Evolutionary conservation across 2,113 vertebrate genomes (phyloP).

Genomic region (Corythaeola cristata): DNA sequence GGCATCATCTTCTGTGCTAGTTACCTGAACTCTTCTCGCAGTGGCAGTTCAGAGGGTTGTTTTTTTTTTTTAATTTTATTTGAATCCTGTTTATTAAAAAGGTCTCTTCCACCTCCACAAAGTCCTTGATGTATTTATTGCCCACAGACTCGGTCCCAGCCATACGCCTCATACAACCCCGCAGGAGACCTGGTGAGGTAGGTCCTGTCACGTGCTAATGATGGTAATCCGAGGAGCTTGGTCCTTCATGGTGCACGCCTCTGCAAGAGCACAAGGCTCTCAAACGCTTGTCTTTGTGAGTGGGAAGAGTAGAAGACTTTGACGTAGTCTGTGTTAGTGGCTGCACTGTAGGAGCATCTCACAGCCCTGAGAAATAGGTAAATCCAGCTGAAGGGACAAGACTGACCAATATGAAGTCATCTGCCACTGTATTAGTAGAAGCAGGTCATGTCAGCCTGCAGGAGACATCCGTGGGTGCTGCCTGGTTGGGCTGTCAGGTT

Average conservation of each 20-base stretch:
- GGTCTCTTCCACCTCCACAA: constrained; percentile 73
- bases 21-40: constrained; percentile 68
- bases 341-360: not conserved
- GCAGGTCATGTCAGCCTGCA: not conserved
- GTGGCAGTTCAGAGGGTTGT: constrained; percentile 66
- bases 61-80: constrained; percentile 65
- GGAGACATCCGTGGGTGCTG: not conserved
- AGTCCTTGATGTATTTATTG: constrained; percentile 66
- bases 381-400: not conserved
- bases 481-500: not conserved
- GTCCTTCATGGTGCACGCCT: not conserved
- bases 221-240: not conserved
- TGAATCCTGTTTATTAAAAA: constrained; percentile 74
- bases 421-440: not conserved
- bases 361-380: not conserved
- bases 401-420: not conserved
- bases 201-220: not conserved
- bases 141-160: constrained; percentile 4
- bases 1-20: constrained; percentile 71
- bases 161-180: not conserved
- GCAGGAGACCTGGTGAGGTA: not conserved
- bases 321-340: not conserved
- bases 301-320: not conserved
- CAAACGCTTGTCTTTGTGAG: not conserved
- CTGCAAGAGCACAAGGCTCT: not conserved